Evolutionary conservation across 2,113 vertebrate species (phyloP), one percentile per base, ranked within the genome.

Genomic region (Megaceryle maxima): DNA sequence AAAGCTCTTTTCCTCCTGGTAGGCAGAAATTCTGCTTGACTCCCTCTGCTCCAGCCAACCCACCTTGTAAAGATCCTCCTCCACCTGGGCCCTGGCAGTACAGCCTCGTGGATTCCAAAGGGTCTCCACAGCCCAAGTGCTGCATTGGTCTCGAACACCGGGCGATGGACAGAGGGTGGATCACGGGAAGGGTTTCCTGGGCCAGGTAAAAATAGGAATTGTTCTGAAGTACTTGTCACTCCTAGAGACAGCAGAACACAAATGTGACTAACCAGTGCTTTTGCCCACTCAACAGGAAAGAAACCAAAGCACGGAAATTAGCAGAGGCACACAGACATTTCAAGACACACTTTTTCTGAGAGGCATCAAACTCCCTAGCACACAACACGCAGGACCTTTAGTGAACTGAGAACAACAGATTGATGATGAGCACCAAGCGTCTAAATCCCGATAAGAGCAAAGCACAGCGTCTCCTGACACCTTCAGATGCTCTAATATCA

Each of bases 41-140:
- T n/a, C 94, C 98, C 86, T 97, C 98, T 4, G 97, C 98, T 6
- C 92, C 97, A 51, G 96, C 98, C 43, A 21, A 96, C 69, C 91
- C 97, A 77, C 92, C 97, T 37, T 91, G 94, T 3, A 97, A 97
- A n/a, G 95, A 94, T 51, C 98, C 98, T 1, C 95, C 97, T 28
- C 50, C 51, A 0, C 98, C 98, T 0, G 98, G 98, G 9, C 99
- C 98, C 1, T 98, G 98, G 4, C 98, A 98, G 21, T 98, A 98
- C 4, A 84, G 98, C 35, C 82, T 98, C 4, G 88, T 92, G 35
- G 90, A 95, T 80, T 96, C 88, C 55, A 12, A n/a, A 2, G 56
- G 75, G 3, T 87, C 89, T 4, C 39, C 94, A 22, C 98, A 98
- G 56, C 85, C 98, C 98, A 13, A 97, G 97, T 1, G 98, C 98